Base-by-base conservation (phyloP, 2,888 invertebrate species). In the Trichogramma dendrolimi region DNA sequence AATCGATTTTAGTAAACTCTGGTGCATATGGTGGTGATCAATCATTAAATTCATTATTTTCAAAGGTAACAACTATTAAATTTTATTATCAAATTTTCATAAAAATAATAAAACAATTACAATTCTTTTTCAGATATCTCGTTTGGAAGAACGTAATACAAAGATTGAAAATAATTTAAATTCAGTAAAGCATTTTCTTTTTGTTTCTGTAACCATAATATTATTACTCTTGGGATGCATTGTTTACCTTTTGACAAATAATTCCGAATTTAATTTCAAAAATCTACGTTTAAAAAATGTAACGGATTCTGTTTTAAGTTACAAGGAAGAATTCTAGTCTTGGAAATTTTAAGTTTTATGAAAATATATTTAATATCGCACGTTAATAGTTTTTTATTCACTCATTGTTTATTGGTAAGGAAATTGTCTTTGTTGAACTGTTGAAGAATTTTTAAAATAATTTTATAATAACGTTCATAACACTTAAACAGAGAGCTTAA, bases 111-210 rank as follows among this genome's bases (percentile, higher is more conserved):
- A 27, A 27, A 48, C 57, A 39, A 60, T 27, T 59, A 56, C 61
- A 49, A 54, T 60, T 40, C 48, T 40, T 59, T 64, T 73, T 74
- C 67, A 80, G 80, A 72, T 81, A 43, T 69, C 73, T 48, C 80
- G 82, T 67, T 67, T 84, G 43, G 79, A 79, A 60, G 81, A 81
- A 52, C 77, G 75, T 66, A 81, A 82, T 67, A 69, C 67, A 3
- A 80, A 81, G 62, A 71, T 86, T 54, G 81, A 83, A 59, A 76
- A 75, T 39, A 82, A 84, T 42, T 67, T 86, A 38, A 46, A 42
- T 7, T 51, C 42, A 5, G 8, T 66, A 55, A 66, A 63, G 42
- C 56, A 52, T 6, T 11, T 66, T 5, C 48, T 63, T 4, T 5
- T 63, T 6, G 11, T 61, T 11, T 63, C 51, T 54, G 48, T 41